Conservation (phyloP, 2,113 vertebrate species). For the Zingel zingel region DNA sequence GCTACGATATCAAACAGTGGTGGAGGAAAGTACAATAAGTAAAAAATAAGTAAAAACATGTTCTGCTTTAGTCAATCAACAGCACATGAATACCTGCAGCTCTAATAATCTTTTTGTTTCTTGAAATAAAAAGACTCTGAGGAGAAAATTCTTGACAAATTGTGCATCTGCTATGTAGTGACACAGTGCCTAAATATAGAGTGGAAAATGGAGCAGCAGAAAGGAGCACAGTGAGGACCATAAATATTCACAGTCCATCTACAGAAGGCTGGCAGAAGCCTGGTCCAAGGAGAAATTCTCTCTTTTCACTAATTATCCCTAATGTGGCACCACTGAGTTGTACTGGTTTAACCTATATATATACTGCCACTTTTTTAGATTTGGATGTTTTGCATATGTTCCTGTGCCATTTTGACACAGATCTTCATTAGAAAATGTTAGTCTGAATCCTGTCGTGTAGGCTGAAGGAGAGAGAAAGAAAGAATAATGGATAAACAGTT, state of each 20-base stretch:
- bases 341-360: background rate
- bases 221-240: slow-evolving; percentile 66
- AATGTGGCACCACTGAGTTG: slow-evolving; percentile 29
- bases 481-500: slow-evolving; percentile 37
- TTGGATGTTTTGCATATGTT: slow-evolving; percentile 5
- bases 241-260: slow-evolving; percentile 80
- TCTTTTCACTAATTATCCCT: slow-evolving; percentile 34
- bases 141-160: slow-evolving; percentile 59
- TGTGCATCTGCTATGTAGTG: slow-evolving; percentile 66
- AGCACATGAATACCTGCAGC: slow-evolving; percentile 20
- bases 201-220: slow-evolving; percentile 80
- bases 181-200: slow-evolving; percentile 81
- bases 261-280: slow-evolving; percentile 48
- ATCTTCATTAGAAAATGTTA: slow-evolving; percentile 30
- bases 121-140: slow-evolving; percentile 40
- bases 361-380: background rate
- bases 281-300: slow-evolving; percentile 53
- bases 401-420: slow-evolving; percentile 21
- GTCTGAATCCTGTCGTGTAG: slow-evolving; percentile 9
- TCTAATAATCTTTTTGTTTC: slow-evolving; percentile 46
- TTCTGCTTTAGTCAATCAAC: slow-evolving; percentile 15
- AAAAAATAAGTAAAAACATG: slow-evolving; percentile 26
- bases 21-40: slow-evolving; percentile 39
- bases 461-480: slow-evolving; percentile 18
- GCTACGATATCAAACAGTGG: slow-evolving; percentile 50